phyloP scores from a whole-genome alignment of 2,888 invertebrate species.

The Pasiphila rectangulata region DNA sequence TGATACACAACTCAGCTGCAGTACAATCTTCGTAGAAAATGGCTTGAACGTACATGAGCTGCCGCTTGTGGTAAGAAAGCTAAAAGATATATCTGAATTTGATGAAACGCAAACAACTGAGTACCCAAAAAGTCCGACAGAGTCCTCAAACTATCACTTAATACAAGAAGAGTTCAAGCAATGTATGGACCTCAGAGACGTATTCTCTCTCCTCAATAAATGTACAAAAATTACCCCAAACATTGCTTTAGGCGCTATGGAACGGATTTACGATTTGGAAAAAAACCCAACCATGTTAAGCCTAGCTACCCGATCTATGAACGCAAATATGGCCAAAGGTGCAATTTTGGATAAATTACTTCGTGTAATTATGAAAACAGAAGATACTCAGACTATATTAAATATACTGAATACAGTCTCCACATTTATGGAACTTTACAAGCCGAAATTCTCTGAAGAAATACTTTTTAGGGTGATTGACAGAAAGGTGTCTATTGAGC shows the following conservation, averaged over 20 bases:
- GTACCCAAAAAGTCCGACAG: conserved; percentile 38
- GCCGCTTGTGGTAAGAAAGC: conserved; percentile 82
- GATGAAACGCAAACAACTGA: conserved; percentile 42
- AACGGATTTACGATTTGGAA: conserved; percentile 70
- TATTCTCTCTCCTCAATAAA: conserved; percentile 70
- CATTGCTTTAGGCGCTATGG: conserved; percentile 74
- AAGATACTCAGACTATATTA: conserved; percentile 71
- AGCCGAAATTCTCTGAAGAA: conserved; percentile 82
- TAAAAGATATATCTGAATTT: conserved; percentile 63
- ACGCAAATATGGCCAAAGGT: conserved; percentile 64
- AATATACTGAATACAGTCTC: conserved; percentile 66
- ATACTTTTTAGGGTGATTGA: conserved; percentile 82
- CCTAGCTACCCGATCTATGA: conserved; percentile 46
- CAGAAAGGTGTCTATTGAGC: conserved; percentile 78
- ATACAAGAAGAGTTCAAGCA: conserved; percentile 73
- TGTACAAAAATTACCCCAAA: conserved; percentile 76
- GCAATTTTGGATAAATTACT: conserved; percentile 72
- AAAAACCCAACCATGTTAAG: conserved; percentile 47
- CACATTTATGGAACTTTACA: conserved; percentile 63
- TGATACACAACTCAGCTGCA: conserved; percentile 58
- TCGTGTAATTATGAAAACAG: conserved; percentile 67
- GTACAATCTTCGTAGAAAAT: conserved; percentile 83
- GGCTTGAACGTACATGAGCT: conserved; percentile 85
- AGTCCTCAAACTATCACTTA: conserved; percentile 59
- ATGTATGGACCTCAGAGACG: conserved; percentile 66